Conservation (phyloP, 1,140 invertebrate species). For the Drosophila mayri region DNA sequence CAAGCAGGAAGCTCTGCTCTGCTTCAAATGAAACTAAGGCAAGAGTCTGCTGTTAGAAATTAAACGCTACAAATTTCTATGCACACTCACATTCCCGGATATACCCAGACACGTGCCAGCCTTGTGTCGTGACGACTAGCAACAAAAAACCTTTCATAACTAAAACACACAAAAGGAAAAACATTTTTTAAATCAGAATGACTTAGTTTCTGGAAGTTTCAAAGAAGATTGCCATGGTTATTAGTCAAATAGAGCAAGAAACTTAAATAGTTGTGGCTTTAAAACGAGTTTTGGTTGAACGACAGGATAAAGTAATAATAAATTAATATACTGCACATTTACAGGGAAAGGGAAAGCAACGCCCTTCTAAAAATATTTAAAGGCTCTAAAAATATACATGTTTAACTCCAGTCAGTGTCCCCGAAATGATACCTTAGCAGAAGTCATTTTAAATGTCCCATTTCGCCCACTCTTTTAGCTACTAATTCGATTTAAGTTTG, state of each 20-base stretch:
- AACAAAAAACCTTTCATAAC: conserved; percentile 51
- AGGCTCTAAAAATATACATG: neutral
- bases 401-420: neutral
- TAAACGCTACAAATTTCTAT: conserved; percentile 26
- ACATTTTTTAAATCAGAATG: conserved; percentile 18
- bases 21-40: conserved; percentile 33
- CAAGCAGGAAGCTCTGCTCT: conserved; percentile 10
- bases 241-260: neutral
- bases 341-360: no score
- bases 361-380: neutral
- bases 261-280: neutral
- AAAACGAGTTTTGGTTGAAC: neutral
- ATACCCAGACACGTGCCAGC: conserved; percentile 48
- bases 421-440: neutral
- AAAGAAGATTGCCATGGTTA: neutral
- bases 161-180: conserved; percentile 54
- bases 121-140: conserved; percentile 26
- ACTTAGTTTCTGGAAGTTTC: neutral
- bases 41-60: conserved; percentile 18
- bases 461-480: conserved; percentile 18
- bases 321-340: neutral
- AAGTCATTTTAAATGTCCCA: conserved; percentile 14
- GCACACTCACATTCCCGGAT: conserved; percentile 9
- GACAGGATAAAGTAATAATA: neutral
- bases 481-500: conserved; percentile 73